A percentile compares a stretch with the other conserved stretches of the same genome.
These are phyloP conservation scores for Platyscapa corneri DNA, from an alignment of 1,140 invertebrate species.

Conservation along the genomic window DNA sequence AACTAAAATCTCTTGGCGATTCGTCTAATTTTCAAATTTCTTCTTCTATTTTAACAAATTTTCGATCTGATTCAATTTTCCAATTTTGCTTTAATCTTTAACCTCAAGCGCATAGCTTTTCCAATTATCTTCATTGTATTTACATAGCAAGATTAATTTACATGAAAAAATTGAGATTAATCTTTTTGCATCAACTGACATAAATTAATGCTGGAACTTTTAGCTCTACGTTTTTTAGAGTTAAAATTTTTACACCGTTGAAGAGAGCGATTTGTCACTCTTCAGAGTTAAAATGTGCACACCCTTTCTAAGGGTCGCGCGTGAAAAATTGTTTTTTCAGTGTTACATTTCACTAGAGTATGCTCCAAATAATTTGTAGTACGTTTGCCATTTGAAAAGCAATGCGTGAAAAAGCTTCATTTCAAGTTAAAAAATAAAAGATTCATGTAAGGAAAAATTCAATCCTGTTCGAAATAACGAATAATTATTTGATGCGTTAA, in stretches of 20 bases:
- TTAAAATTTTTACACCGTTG: slow-evolving; percentile 28
- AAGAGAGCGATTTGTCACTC: slow-evolving; percentile 47
- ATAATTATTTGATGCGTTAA: background rate
- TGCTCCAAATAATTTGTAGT: slow-evolving; percentile 44
- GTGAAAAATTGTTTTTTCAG: slow-evolving; percentile 47
- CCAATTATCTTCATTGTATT: background rate
- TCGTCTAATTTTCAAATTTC: background rate
- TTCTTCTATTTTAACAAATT: background rate
- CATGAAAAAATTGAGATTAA: slow-evolving; percentile 5
- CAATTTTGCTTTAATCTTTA: background rate
- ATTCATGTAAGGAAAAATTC: background rate
- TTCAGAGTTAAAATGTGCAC: slow-evolving; percentile 49
- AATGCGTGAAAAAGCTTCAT: background rate
- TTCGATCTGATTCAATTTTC: background rate
- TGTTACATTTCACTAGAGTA: slow-evolving; percentile 43
- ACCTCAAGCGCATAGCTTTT: background rate
- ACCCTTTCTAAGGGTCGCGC: slow-evolving; percentile 17
- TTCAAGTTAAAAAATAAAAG: background rate
- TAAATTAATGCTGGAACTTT: slow-evolving; percentile 28
- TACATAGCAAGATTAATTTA: slow-evolving; percentile 21
- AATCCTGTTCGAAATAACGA: background rate
- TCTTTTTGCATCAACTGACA: slow-evolving; percentile 9
- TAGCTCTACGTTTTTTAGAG: slow-evolving; percentile 14
- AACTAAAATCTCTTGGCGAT: background rate
- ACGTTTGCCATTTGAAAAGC: slow-evolving; percentile 16